A percentile compares a stretch with the other conserved stretches of the same genome.
Conservation (phyloP, 1,140 invertebrate species). For the Bombus superbus region DNA sequence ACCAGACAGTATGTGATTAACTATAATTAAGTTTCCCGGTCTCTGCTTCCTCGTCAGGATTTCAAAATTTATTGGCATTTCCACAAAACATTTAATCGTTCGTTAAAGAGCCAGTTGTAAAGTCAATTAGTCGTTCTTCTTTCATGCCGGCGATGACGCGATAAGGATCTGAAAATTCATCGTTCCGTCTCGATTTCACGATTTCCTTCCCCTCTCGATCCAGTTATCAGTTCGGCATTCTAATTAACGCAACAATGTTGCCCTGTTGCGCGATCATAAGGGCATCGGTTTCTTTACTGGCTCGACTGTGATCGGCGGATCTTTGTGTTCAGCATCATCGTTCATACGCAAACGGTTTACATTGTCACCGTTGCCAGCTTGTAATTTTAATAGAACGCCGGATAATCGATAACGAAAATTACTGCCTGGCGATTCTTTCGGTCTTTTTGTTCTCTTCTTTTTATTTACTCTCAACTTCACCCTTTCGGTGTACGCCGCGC, state of each 20-base stretch:
- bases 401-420: constrained; percentile 47
- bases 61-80: not conserved
- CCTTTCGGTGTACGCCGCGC: constrained; percentile 2
- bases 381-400: constrained; percentile 33
- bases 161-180: not conserved
- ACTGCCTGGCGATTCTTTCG: not conserved
- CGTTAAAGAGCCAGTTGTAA: not conserved
- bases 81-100: not conserved
- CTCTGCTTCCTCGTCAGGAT: not conserved
- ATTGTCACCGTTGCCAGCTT: constrained; percentile 19
- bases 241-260: constrained; percentile 25
- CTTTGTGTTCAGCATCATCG: constrained; percentile 16
- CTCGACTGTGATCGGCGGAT: constrained; percentile 1
- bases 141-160: not conserved
- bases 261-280: constrained; percentile 6
- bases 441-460: too few relatives aligned
- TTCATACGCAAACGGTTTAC: constrained; percentile 18
- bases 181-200: constrained; percentile 2
- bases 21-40: too few relatives aligned
- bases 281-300: constrained; percentile 1
- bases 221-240: not conserved
- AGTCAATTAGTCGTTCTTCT: not conserved
- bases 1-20: too few relatives aligned
- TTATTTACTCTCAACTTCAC: not conserved
- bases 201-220: not conserved